Evolutionary conservation across 2,888 invertebrate species (phyloP), one percentile per base, ranked within the genome.

Genomic region (Drosophila fulvimacula): DNA sequence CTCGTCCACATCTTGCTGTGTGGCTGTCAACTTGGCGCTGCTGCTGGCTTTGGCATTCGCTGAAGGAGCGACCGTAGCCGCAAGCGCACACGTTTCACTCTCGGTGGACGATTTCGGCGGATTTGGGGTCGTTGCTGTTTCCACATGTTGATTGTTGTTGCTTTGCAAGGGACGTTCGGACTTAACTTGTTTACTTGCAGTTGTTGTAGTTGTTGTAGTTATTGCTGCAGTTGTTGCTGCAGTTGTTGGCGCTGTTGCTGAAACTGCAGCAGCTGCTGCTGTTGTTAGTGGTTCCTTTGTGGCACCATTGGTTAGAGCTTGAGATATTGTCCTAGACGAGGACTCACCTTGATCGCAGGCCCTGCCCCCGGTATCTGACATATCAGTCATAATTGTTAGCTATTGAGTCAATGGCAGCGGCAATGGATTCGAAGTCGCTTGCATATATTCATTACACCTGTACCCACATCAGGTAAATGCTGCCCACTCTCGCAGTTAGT

Each of bases 1-100:
- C 76, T 92, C 92, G 38, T 93, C 92, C 3, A 92, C 91, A 75
- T 93, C 93, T 66, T 91, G 91, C 38, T 81, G 74, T 32, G 89
- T 77, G 27, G 81, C 80, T 51, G 49, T 52, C 11, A 55, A 41
- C 57, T 68, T 52, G 48, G 27, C 38, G 59, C 69, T 46, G 44
- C 27, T 46, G 10, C n/a, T n/a, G 46, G 27, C 10, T 64, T 78
- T 76, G 69, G 44, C 59, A 60, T 42, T 17, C 32, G 63, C 59
- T 57, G 65, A 39, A 13, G 52, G 11, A 17, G 13, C 34, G n/a
- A 51, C 41, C 17, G 30, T 52, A 52, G 44, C 49, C 53, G 51
- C 48, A 66, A 75, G 61, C 63, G 70, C 19, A 42, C 53, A 34
- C 3, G 56, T 11, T 34, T 58, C 51, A 10, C 49, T 65, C 48